These are phyloP conservation scores for Steatocranus sp. DNA, from an alignment of 2,797 vertebrate species.

Conservation along the genomic window DNA sequence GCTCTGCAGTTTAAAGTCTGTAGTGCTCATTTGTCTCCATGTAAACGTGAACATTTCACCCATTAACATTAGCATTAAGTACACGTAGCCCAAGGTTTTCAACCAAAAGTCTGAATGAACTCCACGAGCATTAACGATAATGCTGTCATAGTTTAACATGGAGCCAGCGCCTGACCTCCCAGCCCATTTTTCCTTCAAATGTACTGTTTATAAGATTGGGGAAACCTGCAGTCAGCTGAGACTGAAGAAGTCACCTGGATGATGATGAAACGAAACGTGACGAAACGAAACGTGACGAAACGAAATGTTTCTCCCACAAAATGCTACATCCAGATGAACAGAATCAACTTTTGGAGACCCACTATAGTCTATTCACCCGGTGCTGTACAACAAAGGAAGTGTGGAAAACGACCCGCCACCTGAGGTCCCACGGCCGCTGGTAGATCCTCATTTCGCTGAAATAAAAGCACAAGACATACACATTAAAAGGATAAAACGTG, in stretches of 20 bases:
- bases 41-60: neutral
- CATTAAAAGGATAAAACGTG: too few species aligned
- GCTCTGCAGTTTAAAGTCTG: neutral
- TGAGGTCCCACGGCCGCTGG: fast-evolving
- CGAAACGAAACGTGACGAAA: too few species aligned
- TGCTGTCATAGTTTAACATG: neutral
- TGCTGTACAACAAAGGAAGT: neutral
- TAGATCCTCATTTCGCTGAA: fast-evolving
- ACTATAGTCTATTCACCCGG: neutral
- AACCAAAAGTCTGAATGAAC: neutral
- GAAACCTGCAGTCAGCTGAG: too few species aligned
- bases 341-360: too few species aligned
- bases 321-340: too few species aligned
- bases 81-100: neutral
- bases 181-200: too few species aligned
- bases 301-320: too few species aligned
- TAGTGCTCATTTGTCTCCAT: neutral
- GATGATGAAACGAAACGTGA: too few species aligned
- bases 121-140: neutral
- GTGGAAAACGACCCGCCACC: neutral
- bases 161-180: neutral
- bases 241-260: too few species aligned
- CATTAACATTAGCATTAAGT: neutral
- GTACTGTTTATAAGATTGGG: too few species aligned
- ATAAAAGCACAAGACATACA: neutral